phyloP scores from a whole-genome alignment of 2,888 invertebrate genomes.

The Eupithecia centaureata region DNA sequence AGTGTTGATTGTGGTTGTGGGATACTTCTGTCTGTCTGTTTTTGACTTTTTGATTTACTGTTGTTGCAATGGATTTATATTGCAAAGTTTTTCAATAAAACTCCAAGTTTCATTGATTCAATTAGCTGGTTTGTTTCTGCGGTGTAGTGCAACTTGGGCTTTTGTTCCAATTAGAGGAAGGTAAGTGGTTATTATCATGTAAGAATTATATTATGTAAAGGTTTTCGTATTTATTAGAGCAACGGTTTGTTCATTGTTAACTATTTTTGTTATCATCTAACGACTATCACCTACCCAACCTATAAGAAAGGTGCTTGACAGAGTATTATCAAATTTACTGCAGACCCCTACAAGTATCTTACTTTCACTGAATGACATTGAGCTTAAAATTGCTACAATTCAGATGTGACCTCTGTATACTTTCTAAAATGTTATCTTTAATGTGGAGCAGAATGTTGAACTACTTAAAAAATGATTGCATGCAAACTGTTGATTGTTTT shows the following conservation, averaged over 20 bases:
- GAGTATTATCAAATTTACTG: background rate
- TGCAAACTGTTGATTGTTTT: background rate
- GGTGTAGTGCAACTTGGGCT: background rate
- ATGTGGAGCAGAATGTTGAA: constrained; percentile 2
- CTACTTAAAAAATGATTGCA: background rate
- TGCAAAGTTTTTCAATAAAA: constrained; percentile 18
- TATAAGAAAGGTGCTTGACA: too few species aligned
- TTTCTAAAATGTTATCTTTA: constrained; percentile 19
- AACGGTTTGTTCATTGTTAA: background rate
- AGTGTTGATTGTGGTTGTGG: too few species aligned
- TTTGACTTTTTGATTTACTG: constrained; percentile 12
- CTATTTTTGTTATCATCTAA: background rate
- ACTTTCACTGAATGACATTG: constrained; percentile 33
- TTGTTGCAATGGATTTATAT: constrained; percentile 20
- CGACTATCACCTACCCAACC: too few species aligned
- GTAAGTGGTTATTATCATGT: constrained; percentile 18
- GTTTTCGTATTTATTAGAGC: background rate
- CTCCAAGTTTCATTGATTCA: constrained; percentile 6
- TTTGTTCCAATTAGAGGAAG: constrained; percentile 10
- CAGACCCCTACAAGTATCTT: background rate
- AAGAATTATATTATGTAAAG: constrained; percentile 32
- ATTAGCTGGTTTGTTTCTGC: constrained; percentile 6
- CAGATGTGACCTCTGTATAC: constrained; percentile 10
- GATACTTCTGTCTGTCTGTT: background rate
- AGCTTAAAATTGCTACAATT: constrained; percentile 4